Evolutionary conservation across 2,888 invertebrate species (phyloP).

Genomic region (Vanessa cardui): DNA sequence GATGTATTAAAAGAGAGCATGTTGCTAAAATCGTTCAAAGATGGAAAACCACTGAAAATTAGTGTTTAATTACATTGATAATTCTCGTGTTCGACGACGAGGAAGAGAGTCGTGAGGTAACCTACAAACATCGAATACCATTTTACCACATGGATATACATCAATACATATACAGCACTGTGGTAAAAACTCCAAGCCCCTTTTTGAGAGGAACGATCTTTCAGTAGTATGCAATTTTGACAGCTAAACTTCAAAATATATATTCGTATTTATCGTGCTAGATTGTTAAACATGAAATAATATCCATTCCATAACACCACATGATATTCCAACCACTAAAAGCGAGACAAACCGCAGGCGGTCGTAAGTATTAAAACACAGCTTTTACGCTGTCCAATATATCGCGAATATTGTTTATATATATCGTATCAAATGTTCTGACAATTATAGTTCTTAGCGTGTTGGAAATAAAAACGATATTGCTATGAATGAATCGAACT

Average conservation of each 20-base stretch:
- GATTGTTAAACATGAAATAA: constrained; percentile 5
- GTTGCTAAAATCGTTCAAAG: no score
- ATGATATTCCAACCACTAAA: constrained; percentile 21
- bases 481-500: constrained; percentile 2
- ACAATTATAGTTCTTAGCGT: constrained; percentile 13
- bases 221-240: no score
- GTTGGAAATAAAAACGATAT: constrained; percentile 15
- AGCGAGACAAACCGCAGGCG: constrained; percentile 28
- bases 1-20: no score
- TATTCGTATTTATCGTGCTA: not conserved
- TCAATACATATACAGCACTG: no score
- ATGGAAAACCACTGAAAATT: no score
- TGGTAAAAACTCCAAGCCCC: no score
- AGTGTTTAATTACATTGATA: no score
- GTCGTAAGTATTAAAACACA: constrained; percentile 31
- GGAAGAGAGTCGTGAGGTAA: no score
- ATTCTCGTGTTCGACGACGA: no score
- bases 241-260: not conserved
- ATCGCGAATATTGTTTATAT: constrained; percentile 30
- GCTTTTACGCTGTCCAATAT: constrained; percentile 35
- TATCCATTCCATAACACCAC: constrained; percentile 17
- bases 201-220: no score
- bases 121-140: no score
- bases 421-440: not conserved
- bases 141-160: no score